phyloP scores from a whole-genome alignment of 2,797 vertebrate species.

The Melopsittacus undulatus region DNA sequence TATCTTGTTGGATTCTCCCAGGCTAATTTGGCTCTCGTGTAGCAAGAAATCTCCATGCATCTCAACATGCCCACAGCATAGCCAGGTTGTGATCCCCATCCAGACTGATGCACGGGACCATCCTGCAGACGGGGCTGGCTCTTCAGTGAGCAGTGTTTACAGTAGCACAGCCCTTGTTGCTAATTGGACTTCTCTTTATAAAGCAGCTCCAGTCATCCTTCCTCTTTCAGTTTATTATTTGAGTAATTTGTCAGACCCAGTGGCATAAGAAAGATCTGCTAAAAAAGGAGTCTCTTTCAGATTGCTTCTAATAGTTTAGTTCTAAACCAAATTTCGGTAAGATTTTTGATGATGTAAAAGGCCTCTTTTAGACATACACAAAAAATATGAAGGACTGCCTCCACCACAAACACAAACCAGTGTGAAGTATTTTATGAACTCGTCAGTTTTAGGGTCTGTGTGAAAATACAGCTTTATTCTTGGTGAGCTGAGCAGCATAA shows the following conservation, averaged over 20 bases:
- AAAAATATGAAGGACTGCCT: not conserved
- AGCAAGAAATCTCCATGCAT: not conserved
- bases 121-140: not conserved
- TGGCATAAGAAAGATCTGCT: not conserved
- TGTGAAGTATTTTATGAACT: not conserved
- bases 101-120: rapidly evolving
- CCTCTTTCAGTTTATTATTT: not conserved
- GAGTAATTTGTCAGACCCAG: not conserved
- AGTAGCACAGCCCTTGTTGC: not conserved
- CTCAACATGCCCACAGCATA: rapidly evolving
- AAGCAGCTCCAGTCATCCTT: not conserved
- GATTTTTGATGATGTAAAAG: not conserved
- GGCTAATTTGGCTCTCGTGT: rapidly evolving
- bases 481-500: not conserved
- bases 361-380: not conserved
- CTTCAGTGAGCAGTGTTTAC: not conserved
- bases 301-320: not conserved
- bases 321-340: not conserved
- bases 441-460: constrained; percentile 11
- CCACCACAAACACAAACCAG: not conserved
- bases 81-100: not conserved
- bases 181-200: not conserved
- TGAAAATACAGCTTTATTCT: constrained; percentile 29
- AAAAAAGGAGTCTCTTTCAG: not conserved
- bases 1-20: too few species aligned